Evolutionary conservation across 2,113 vertebrate genomes (phyloP).

Genomic region (Pseudopipra pipra): DNA sequence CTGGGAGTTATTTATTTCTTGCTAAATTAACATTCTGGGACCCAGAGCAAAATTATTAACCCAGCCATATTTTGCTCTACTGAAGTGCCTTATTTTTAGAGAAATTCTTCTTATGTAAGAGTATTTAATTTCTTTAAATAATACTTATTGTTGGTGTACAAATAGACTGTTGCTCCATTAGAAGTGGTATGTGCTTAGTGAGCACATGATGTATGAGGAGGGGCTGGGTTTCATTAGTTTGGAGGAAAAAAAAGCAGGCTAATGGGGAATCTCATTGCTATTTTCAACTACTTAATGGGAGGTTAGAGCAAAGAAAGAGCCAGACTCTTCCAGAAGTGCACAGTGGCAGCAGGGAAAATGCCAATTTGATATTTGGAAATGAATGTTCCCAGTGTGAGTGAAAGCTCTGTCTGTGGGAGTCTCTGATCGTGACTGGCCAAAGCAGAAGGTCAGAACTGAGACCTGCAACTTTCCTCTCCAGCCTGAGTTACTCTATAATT

Average conservation of each 20-base stretch:
- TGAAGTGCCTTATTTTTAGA: not conserved
- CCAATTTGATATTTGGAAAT: not conserved
- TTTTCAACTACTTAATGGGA: not conserved
- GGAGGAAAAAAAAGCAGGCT: not conserved
- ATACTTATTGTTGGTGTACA: not conserved
- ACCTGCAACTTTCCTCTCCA: not conserved
- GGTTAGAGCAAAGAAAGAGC: not conserved
- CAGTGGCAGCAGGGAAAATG: not conserved
- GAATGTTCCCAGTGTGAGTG: not conserved
- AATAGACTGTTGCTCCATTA: not conserved
- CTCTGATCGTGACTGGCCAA: not conserved
- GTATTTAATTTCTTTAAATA: not conserved
- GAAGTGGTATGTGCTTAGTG: not conserved
- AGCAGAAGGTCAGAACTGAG: not conserved
- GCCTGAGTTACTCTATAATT: not conserved
- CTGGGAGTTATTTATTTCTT: conserved; percentile 55
- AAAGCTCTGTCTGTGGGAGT: not conserved
- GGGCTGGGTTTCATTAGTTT: not conserved
- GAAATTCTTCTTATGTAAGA: not conserved
- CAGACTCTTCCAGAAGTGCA: not conserved
- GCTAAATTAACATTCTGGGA: not conserved
- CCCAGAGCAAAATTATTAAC: conserved; percentile 21
- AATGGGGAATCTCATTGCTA: not conserved
- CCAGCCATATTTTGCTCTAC: not conserved
- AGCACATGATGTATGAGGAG: not conserved